These are phyloP conservation scores for Sebastes ruberrimus DNA, from an alignment of 2,797 vertebrate genomes.

Conservation along the genomic window DNA sequence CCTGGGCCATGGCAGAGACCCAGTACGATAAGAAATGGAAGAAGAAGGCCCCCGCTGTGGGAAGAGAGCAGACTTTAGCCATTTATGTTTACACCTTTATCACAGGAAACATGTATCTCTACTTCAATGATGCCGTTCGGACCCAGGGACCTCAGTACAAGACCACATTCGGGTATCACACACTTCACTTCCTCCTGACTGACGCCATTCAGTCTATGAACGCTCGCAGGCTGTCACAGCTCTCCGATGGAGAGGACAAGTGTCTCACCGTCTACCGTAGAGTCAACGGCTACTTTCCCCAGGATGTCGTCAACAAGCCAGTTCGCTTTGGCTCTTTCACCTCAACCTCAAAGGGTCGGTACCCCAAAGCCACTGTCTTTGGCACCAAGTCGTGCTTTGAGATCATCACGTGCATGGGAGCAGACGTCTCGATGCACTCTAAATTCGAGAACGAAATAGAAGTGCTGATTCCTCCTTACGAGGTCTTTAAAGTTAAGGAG, in stretches of 20 bases:
- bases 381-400: neutral
- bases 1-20: neutral
- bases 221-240: fast-evolving
- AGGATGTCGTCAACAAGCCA: fast-evolving
- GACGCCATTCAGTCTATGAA: neutral
- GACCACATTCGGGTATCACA: neutral
- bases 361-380: fast-evolving
- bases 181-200: neutral
- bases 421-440: fast-evolving
- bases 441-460: neutral
- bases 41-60: neutral
- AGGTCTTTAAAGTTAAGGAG: neutral
- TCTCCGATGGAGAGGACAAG: fast-evolving
- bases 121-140: neutral
- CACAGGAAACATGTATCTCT: fast-evolving
- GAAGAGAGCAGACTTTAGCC: neutral
- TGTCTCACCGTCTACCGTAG: neutral
- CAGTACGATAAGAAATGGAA: neutral
- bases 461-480: neutral
- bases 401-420: neutral
- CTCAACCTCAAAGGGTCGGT: fast-evolving
- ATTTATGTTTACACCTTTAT: neutral
- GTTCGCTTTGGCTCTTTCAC: neutral
- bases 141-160: neutral
- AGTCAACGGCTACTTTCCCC: fast-evolving